Percentiles rank a stretch among this genome's conserved stretches.
Evolutionary conservation across 2,113 vertebrate species (phyloP).

Genomic region (Notechis scutatus): DNA sequence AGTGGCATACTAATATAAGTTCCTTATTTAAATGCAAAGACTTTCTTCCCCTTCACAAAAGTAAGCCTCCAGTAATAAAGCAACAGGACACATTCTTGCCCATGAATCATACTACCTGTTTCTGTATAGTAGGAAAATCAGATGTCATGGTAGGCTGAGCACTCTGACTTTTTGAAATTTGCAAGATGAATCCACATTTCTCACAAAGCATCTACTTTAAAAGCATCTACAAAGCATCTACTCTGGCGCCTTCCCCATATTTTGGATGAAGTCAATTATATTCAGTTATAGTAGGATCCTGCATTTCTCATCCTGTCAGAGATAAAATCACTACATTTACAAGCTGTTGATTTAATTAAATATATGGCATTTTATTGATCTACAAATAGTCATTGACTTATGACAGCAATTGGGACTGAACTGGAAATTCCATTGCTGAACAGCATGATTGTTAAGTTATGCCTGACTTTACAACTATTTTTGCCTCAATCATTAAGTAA

Average conservation of each 20-base stretch:
- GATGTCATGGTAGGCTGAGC: constrained; percentile 1
- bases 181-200: constrained; percentile 8
- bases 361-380: not conserved
- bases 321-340: not conserved
- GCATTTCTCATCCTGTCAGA: not conserved
- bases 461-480: not conserved
- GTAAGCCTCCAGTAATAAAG: constrained; percentile 2
- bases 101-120: constrained; percentile 1
- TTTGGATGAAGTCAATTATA: constrained; percentile 8
- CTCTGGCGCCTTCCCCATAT: not conserved
- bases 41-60: not conserved
- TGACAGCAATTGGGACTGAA: not conserved
- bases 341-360: constrained; percentile 29
- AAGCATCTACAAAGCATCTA: no score
- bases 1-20: constrained; percentile 7
- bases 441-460: not conserved
- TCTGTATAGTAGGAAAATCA: constrained; percentile 17
- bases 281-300: not conserved
- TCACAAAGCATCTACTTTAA: not conserved
- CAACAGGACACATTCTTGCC: not conserved
- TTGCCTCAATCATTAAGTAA: not conserved
- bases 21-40: constrained; percentile 5
- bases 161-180: not conserved
- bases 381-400: not conserved
- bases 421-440: not conserved